Evolutionary conservation across 2,113 vertebrate genomes (phyloP).

Genomic region (Hemiprocne comata): DNA sequence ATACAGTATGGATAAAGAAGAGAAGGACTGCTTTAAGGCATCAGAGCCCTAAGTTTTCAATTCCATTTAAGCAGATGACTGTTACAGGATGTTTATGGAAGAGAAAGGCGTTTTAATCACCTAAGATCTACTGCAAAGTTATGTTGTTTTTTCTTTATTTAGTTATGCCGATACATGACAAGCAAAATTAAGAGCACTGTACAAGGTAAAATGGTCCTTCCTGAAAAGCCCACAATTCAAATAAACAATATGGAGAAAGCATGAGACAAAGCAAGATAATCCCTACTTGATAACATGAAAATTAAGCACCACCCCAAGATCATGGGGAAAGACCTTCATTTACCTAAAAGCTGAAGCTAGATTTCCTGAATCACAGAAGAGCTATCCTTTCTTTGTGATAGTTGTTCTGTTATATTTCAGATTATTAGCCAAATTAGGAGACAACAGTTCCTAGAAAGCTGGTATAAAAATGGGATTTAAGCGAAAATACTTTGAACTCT

Average conservation of each 20-base stretch:
- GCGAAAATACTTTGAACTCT: not conserved
- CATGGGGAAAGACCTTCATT: not conserved
- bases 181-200: not conserved
- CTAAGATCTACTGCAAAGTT: not conserved
- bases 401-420: slow-evolving; percentile 10
- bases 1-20: not conserved
- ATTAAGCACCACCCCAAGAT: not conserved
- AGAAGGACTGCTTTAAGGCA: not conserved
- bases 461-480: not conserved
- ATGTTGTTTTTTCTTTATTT: not conserved
- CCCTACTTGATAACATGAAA: not conserved
- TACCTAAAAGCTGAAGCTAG: not conserved
- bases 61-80: not conserved
- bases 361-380: not conserved
- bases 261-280: not conserved
- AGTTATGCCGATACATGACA: not conserved
- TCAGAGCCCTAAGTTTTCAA: not conserved
- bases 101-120: not conserved
- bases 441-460: not conserved
- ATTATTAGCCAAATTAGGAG: not conserved
- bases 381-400: not conserved
- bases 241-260: not conserved
- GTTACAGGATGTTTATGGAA: not conserved
- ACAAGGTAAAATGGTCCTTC: not conserved
- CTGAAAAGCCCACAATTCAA: not conserved